Base-by-base conservation (phyloP, 2,113 vertebrate genomes). In the Lipotes vexillifer region DNA sequence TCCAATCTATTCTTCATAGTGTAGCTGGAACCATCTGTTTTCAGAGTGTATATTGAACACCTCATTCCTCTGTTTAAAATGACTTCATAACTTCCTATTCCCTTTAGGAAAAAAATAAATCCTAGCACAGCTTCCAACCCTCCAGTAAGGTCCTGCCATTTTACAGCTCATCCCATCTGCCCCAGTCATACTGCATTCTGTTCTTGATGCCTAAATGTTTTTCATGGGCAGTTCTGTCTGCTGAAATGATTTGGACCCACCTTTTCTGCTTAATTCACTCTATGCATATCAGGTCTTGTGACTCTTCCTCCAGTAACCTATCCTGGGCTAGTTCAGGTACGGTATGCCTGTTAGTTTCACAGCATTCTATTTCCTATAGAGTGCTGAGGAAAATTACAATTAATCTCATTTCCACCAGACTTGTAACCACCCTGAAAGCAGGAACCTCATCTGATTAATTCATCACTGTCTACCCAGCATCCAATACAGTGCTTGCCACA, bases 121-220 rank as follows among this genome's bases (percentile, higher is more conserved):
- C 21, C 1, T 9, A 31, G 5, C 41, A 13, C 3, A 41, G 3
- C 13, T 27, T 72, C 7, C 6, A 23, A 20, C 3, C 18, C 1
- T 38, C 15, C 8, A 27, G 2, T 21, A 29, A 36, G 31, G 27
- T 27, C 14, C 29, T 29, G 61, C 15, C 23, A 14, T 31, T 3
- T 78, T 12, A 1, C 15, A 8, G 23, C 18, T 57, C 15, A 55
- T 31, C 4, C 1, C 27, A 10, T 3, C 18, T 7, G 29, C 6
- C 3, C 5, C 25, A 33, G 10, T 15, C 31, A 36, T 31, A 2
- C 2, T 14, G 55, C 5, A 8, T 33, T 21, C 27, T 15, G 1
- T 36, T 89, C 11, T 41, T 12, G 38, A 72, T 23, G 3, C 59
- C 11, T 31, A 10, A 8, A 6, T 2, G 14, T 7, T n/a, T 82